Conservation (phyloP, 2,888 invertebrate species). For the Volucella inflata region DNA sequence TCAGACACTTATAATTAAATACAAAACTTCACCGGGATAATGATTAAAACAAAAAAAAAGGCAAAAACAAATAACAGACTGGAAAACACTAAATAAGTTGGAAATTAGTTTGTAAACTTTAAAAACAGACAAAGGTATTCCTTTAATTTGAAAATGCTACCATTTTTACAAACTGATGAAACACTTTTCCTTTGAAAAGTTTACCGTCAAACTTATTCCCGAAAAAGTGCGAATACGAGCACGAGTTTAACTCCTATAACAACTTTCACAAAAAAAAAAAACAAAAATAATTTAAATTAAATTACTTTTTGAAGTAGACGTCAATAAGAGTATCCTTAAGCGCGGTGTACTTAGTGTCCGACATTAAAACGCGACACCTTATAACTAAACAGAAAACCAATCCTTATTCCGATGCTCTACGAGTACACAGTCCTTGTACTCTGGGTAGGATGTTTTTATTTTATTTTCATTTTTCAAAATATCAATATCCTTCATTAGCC, state of each 20-base stretch:
- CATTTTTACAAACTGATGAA: not conserved
- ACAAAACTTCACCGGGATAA: too few relatives aligned
- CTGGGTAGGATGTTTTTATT: slow-evolving; percentile 30
- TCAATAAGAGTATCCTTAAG: slow-evolving; percentile 64
- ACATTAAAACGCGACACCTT: slow-evolving; percentile 66
- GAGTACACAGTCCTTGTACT: slow-evolving; percentile 30
- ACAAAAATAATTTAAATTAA: not conserved
- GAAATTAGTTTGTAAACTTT: too few relatives aligned
- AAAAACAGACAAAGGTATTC: too few relatives aligned
- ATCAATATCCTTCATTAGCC: slow-evolving; percentile 66
- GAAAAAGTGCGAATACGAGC: too few relatives aligned
- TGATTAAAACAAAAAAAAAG: too few relatives aligned
- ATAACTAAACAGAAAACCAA: slow-evolving; percentile 46
- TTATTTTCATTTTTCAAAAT: slow-evolving; percentile 14
- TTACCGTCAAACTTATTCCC: too few relatives aligned
- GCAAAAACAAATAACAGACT: too few relatives aligned
- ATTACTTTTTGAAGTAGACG: slow-evolving; percentile 73
- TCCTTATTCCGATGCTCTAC: slow-evolving; percentile 12
- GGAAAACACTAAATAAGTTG: too few relatives aligned
- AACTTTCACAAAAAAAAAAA: not conserved
- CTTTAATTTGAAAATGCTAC: too few relatives aligned
- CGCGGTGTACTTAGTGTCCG: slow-evolving; percentile 60
- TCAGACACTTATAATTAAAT: too few relatives aligned
- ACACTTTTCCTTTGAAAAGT: not conserved
- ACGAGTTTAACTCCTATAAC: too few relatives aligned